A percentile compares a stretch with the other conserved stretches of the same genome.
Evolutionary conservation across 2,113 vertebrate genomes (phyloP).

Genomic region (Ochotona princeps): DNA sequence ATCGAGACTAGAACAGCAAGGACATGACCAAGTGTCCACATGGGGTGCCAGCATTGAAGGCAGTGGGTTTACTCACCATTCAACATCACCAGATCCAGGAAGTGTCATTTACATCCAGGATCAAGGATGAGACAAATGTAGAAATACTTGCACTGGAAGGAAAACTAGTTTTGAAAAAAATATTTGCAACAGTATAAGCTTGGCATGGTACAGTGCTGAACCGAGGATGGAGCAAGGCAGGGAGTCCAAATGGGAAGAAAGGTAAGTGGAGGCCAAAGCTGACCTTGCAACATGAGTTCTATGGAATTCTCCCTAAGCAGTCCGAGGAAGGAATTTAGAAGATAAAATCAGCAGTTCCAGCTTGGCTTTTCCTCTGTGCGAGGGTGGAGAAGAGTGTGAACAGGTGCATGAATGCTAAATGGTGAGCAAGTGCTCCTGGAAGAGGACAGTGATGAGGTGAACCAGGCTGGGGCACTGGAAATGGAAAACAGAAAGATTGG

Average conservation of each 20-base stretch:
- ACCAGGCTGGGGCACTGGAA: not conserved
- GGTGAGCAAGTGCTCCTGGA: not conserved
- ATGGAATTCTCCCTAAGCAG: not conserved
- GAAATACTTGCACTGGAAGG: not conserved
- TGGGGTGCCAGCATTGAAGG: no score
- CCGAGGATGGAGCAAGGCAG: not conserved
- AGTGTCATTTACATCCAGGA: no score
- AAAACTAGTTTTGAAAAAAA: not conserved
- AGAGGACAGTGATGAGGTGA: not conserved
- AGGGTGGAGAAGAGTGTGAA: no score
- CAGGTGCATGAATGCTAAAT: not conserved
- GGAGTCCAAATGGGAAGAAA: not conserved
- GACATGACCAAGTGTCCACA: no score
- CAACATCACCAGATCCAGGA: no score
- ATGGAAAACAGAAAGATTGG: not conserved
- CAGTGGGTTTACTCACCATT: no score
- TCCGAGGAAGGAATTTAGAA: not conserved
- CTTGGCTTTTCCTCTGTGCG: no score
- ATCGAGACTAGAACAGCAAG: no score
- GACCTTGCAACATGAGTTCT: not conserved
- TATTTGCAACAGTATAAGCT: not conserved
- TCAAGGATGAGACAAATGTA: no score
- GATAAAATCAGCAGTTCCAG: no score
- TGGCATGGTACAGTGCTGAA: not conserved
- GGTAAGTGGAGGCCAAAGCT: no score